Base-by-base conservation (phyloP, 1,140 invertebrate species). In the Oppia nitens region DNA sequence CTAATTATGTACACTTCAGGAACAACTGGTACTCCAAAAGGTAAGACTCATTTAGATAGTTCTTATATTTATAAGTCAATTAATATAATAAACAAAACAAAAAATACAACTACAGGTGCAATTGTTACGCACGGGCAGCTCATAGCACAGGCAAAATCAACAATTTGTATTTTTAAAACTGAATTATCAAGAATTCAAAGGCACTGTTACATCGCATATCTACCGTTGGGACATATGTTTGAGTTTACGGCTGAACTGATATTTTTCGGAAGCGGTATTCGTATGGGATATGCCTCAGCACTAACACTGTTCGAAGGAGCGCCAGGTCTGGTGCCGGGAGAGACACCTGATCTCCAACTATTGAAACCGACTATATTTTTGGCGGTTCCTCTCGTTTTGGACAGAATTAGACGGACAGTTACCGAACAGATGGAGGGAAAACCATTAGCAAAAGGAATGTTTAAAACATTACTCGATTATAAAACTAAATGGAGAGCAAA, bases 1-100 rank as follows among this genome's bases (percentile, higher is more conserved):
- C 89, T 95, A 64, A 85, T 94, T 29, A 95, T 95, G 91, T 95
- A 94, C 74, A 95, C 91, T 0, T 89, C 85, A 63, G 91, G 91
- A 1, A 91, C 87, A 0, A 95, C 91, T 0, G 91, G 91, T 29
- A 81, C 84, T 55, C 89, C 89, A 0, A 92, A 93, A 64, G 77
- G 45, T 47, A 47, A 47, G 45, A 14, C n/a, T n/a, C n/a, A n/a
- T n/a, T n/a, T n/a, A n/a, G n/a, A n/a, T n/a, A n/a, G n/a, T n/a
- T n/a, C n/a, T n/a, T 47, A 52, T 4, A 2, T 55, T 47, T 14
- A 49, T 20, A n/a, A 57, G n/a, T 3, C 12, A 11, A 23, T 3
- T 76, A 55, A 77, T 79, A 1, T 65, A 78, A 40, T 74, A 79
- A 48, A 83, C 87, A 0, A 93, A 99, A 70, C 79, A 78, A 63